phyloP scores from a whole-genome alignment of 2,888 invertebrate species.

The Stenoptilia bipunctidactyla region DNA sequence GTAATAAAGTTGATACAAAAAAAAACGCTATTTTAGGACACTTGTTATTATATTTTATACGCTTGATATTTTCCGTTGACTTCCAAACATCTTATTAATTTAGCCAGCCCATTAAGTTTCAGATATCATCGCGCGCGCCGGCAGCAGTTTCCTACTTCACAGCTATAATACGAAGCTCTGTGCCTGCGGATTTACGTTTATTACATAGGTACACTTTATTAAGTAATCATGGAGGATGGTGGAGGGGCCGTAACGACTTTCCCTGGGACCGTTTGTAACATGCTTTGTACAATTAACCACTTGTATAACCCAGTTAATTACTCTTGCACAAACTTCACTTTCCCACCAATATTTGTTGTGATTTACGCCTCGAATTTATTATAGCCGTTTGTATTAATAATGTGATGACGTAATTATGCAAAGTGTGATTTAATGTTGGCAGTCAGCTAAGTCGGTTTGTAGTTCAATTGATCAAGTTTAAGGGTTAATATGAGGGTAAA shows the following conservation, averaged over 20 bases:
- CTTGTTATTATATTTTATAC: too few species aligned
- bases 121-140: too few species aligned
- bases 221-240: conserved; percentile 22
- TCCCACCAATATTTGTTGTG: conserved; percentile 9
- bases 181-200: conserved; percentile 17
- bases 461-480: too few species aligned
- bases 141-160: not conserved
- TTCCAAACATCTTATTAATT: too few species aligned
- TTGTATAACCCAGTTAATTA: conserved; percentile 36
- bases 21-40: too few species aligned
- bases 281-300: conserved; percentile 37
- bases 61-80: too few species aligned
- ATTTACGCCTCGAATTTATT: not conserved
- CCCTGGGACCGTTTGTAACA: conserved; percentile 35
- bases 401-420: not conserved
- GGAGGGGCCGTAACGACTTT: conserved; percentile 20
- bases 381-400: not conserved
- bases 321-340: conserved; percentile 36
- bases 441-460: too few species aligned
- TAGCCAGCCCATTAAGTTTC: too few species aligned
- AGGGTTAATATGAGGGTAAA: too few species aligned
- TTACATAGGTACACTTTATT: conserved; percentile 25
- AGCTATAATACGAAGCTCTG: conserved; percentile 2
- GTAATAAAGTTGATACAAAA: too few species aligned
- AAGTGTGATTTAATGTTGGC: not conserved